Conservation (phyloP, 2,888 invertebrate species). For the Ernsta delagoae region DNA sequence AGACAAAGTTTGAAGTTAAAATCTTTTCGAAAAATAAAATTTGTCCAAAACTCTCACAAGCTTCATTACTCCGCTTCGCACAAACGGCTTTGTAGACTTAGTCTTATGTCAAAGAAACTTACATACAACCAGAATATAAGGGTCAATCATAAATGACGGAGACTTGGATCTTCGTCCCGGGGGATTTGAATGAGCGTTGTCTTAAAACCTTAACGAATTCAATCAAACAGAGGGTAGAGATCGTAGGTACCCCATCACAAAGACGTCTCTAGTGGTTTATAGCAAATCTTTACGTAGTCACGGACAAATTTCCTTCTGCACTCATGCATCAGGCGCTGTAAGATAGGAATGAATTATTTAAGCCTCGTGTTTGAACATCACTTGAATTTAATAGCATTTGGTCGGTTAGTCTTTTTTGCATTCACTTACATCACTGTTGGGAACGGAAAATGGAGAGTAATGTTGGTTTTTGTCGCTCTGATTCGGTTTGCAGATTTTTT, state of each 20-base stretch:
- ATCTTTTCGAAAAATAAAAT: not conserved
- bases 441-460: not conserved
- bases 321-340: constrained; percentile 31
- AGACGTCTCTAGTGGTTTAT: constrained; percentile 39
- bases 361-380: constrained; percentile 30
- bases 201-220: constrained; percentile 46
- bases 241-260: constrained; percentile 43
- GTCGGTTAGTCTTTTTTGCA: constrained; percentile 23
- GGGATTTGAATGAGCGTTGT: constrained; percentile 45
- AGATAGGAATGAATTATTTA: constrained; percentile 34
- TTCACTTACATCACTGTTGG: not conserved
- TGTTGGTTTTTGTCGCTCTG: not conserved
- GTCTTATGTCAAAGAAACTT: constrained; percentile 33
- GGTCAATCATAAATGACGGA: constrained; percentile 42
- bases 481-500: not conserved
- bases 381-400: constrained; percentile 34
- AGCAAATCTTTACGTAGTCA: constrained; percentile 38
- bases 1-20: no score
- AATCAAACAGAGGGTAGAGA: constrained; percentile 44
- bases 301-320: constrained; percentile 38
- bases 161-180: constrained; percentile 23
- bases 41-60: not conserved
- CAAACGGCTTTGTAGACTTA: constrained; percentile 21
- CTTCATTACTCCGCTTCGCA: constrained; percentile 9
- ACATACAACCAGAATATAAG: constrained; percentile 30